Base-by-base conservation (phyloP, 2,888 invertebrate species). In the Lutraria lutraria region DNA sequence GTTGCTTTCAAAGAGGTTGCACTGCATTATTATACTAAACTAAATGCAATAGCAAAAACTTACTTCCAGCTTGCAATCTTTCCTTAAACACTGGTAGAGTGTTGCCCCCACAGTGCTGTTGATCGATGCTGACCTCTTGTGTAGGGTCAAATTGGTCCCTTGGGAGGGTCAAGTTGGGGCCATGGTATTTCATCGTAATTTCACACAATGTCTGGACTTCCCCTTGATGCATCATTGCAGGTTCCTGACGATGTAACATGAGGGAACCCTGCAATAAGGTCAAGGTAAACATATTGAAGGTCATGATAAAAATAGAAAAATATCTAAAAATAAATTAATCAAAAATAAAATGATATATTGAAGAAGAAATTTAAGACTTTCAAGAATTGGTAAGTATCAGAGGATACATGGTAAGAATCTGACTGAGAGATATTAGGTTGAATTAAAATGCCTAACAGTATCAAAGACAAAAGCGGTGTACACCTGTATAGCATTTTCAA, bases 101-200 rank as follows among this genome's bases (percentile, higher is more conserved):
- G 92, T 96, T 97, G 54, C 97, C 96, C 19, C 96, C 96, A 93
- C 96, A 96, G 92, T 96, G 97, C 93, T 97, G 97, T 89, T 97
- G 97, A 82, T 96, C 96, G 15, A 97, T 95, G 15, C 93, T 85
- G 53, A 97, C 93, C 87, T 96, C 95, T 92, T 96, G 96, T 63
- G 93, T 93, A 10, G 94, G 95, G 89, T 96, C 95, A 68, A 94
- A 88, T 90, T 95, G 94, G 86, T 96, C 96, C 25, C 95, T 91
- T 56, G 95, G 95, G 83, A 96, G 93, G 13, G 94, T 94, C 60
- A 96, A 93, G 63, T 92, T 94, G 52, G 94, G 95, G 79, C 96
- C 96, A 86, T 95, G 95, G 92, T 96, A 96, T 88, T 94, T 95
- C 96, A 96, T 95, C 0, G 94, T 95, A 72, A 96, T 95, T 43